These are phyloP conservation scores for Phalacrocorax carbo DNA, from an alignment of 2,113 vertebrate genomes.

Conservation along the genomic window DNA sequence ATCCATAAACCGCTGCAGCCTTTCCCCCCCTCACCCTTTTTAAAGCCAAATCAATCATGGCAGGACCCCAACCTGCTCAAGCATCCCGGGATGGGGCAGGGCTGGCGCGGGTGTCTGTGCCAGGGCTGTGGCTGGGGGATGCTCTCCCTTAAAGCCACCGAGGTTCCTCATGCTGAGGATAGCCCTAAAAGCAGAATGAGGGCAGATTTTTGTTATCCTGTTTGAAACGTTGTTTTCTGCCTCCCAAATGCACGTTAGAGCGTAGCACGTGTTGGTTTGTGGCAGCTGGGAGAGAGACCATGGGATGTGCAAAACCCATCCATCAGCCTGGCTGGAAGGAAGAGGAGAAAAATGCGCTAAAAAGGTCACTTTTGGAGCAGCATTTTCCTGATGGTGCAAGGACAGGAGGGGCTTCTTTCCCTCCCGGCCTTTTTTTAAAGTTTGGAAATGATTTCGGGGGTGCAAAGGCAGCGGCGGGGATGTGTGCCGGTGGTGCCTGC, in stretches of 20 bases:
- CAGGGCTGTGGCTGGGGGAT: neutral
- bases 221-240: neutral
- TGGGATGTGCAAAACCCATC: neutral
- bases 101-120: neutral
- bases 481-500: fast-evolving
- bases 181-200: neutral
- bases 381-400: neutral
- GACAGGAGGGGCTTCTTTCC: neutral
- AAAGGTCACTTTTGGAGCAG: fast-evolving
- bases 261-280: fast-evolving
- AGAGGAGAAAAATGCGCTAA: neutral
- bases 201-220: neutral
- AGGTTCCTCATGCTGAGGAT: fast-evolving
- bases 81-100: neutral
- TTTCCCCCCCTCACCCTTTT: neutral
- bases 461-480: neutral
- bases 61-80: neutral
- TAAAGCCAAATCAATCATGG: neutral
- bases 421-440: neutral
- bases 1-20: fast-evolving
- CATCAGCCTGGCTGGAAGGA: neutral
- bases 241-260: neutral
- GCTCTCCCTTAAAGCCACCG: fast-evolving
- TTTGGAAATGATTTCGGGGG: neutral
- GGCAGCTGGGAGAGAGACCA: neutral